Base-by-base conservation (phyloP, 2,797 vertebrate genomes). In the Amniataba percoides region DNA sequence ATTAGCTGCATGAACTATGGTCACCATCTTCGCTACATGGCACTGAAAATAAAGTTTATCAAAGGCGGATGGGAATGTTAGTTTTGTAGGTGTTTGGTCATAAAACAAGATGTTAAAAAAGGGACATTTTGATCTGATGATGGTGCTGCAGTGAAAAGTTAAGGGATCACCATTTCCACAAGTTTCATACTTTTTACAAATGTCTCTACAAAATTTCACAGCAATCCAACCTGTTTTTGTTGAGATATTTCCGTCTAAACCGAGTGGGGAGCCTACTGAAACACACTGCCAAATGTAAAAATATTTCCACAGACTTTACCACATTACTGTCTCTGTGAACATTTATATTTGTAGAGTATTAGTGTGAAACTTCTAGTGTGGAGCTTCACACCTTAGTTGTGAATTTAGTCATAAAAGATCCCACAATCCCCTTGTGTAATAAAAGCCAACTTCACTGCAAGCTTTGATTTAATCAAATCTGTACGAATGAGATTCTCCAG, bases 401-500 rank as follows among this genome's bases (percentile, higher is more conserved):
- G 49, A 75, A 64, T 68, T 57, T 23, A n/a, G n/a, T n/a, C n/a
- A n/a, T n/a, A n/a, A n/a, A 56, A 76, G 7, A 64, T 58, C 63
- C 46, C 49, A 46, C n/a, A 72, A 25, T 64, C 55, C 62, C 65
- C n/a, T 61, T 11, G 31, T 61, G n/a, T 48, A 74, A 78, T 13
- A 43, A 36, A 64, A 77, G 8, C 12, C 73, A 31, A 57, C 23
- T 53, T 10, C 7, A 10, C 8, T 5, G 36, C 16, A 58, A 65
- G n/a, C 56, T 67, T 7, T 40, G 51, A 73, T 71, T 27, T 3
- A 36, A 21, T 56, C 13, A 72, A 62, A 53, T 27, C 57, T 82
- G 14, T 43, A 19, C 18, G 42, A 21, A 3, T 34, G 66, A 36
- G 76, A 78, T 81, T 74, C 76, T 25, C 42, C 34, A 31, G 23